Percentiles rank a stretch among this genome's conserved stretches.
phyloP scores from a whole-genome alignment of 2,113 vertebrate species.

The Eretmochelys imbricata region DNA sequence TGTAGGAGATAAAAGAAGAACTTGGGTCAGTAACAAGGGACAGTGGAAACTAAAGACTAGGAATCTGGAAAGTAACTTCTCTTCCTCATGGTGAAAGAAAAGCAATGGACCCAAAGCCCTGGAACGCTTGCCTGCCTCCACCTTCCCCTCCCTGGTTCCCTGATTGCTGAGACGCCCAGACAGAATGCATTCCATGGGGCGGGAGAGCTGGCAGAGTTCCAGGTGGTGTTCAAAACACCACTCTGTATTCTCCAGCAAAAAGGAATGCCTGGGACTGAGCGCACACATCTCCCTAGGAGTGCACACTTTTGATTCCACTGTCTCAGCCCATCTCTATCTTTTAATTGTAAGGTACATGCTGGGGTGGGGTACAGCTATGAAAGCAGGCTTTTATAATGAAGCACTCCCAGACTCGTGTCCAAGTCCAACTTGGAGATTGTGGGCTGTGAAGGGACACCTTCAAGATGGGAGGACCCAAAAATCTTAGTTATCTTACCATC shows the following conservation, averaged over 20 bases:
- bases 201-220: slow-evolving; percentile 45
- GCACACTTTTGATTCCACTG: neutral
- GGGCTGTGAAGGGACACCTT: neutral
- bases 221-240: slow-evolving; percentile 37
- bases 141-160: neutral
- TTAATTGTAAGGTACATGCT: neutral
- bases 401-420: neutral
- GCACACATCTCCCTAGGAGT: slow-evolving; percentile 38
- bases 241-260: slow-evolving; percentile 67
- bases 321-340: slow-evolving; percentile 7
- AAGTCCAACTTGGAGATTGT: neutral
- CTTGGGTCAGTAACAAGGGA: neutral
- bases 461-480: neutral
- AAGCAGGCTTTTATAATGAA: neutral
- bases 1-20: neutral
- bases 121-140: neutral
- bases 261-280: slow-evolving; percentile 69
- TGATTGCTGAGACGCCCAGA: slow-evolving; percentile 41
- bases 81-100: neutral
- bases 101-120: neutral
- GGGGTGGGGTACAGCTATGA: neutral
- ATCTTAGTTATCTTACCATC: neutral
- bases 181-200: slow-evolving; percentile 52
- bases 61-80: slow-evolving; percentile 4
- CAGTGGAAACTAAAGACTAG: neutral